Conservation (phyloP, 2,888 invertebrate species). For the Parthenolecanium corni region DNA sequence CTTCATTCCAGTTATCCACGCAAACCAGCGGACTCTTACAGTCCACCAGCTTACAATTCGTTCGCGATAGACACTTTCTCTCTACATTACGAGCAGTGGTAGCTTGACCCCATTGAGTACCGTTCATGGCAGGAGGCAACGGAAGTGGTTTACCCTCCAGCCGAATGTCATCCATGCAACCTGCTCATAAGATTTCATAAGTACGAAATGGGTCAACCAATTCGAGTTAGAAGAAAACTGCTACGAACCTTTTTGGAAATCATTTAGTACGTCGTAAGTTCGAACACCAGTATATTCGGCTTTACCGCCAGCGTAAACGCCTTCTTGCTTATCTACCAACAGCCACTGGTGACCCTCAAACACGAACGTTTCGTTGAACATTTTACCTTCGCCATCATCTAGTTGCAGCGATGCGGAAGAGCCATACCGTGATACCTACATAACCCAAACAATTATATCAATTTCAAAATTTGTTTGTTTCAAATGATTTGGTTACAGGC, state of each 20-base stretch:
- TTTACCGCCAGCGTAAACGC: slow-evolving; percentile 90
- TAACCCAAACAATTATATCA: background rate
- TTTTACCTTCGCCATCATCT: slow-evolving; percentile 87
- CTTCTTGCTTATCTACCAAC: slow-evolving; percentile 84
- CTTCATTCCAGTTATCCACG: slow-evolving; percentile 94
- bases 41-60: slow-evolving; percentile 87
- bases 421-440: slow-evolving; percentile 69
- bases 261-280: slow-evolving; percentile 87
- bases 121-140: slow-evolving; percentile 85
- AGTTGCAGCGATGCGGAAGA: slow-evolving; percentile 83
- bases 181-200: slow-evolving; percentile 38
- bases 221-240: background rate
- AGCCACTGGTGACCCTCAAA: slow-evolving; percentile 87
- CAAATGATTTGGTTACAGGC: background rate
- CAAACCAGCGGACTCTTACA: slow-evolving; percentile 90
- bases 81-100: slow-evolving; percentile 86
- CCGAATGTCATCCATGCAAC: slow-evolving; percentile 71
- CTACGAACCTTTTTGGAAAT: slow-evolving; percentile 76
- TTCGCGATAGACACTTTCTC: slow-evolving; percentile 85
- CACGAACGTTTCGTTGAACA: slow-evolving; percentile 84
- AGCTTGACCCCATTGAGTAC: slow-evolving; percentile 90
- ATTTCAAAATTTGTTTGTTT: background rate
- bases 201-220: background rate
- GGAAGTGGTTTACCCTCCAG: slow-evolving; percentile 91
- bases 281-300: slow-evolving; percentile 88